These are phyloP conservation scores for Trichopria drosophilae DNA, from an alignment of 2,888 invertebrate species.

Conservation along the genomic window DNA sequence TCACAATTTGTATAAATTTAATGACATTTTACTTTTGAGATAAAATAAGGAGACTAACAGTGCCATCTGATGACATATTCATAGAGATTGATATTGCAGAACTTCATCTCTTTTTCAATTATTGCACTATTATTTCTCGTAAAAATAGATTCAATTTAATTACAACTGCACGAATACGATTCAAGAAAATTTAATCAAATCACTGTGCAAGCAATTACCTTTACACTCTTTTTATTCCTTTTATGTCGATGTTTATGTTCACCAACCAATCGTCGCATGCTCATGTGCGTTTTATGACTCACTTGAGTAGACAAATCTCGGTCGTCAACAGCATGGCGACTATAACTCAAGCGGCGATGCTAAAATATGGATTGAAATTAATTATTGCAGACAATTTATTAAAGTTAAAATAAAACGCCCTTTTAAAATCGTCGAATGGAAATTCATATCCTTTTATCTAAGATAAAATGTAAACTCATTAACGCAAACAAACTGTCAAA, in stretches of 20 bases:
- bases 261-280: slow-evolving; percentile 83
- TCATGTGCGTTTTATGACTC: slow-evolving; percentile 89
- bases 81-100: no score
- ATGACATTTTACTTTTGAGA: no score
- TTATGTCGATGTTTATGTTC: slow-evolving; percentile 81
- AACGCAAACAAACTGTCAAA: background rate
- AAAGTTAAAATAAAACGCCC: background rate
- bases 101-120: no score
- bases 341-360: slow-evolving; percentile 89
- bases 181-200: no score
- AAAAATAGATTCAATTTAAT: no score
- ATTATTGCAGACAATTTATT: background rate
- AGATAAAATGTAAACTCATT: slow-evolving; percentile 6
- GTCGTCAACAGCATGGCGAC: slow-evolving; percentile 88
- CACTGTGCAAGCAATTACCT: slow-evolving; percentile 70
- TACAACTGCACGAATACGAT: no score
- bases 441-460: no score
- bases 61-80: no score
- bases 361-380: slow-evolving; percentile 55
- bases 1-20: no score
- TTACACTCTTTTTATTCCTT: slow-evolving; percentile 81
- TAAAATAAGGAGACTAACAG: no score
- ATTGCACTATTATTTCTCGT: no score
- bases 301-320: slow-evolving; percentile 82
- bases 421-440: slow-evolving; percentile 17